Base-by-base conservation (phyloP, 1,140 invertebrate species). In the Rhyacophila brunnea region DNA sequence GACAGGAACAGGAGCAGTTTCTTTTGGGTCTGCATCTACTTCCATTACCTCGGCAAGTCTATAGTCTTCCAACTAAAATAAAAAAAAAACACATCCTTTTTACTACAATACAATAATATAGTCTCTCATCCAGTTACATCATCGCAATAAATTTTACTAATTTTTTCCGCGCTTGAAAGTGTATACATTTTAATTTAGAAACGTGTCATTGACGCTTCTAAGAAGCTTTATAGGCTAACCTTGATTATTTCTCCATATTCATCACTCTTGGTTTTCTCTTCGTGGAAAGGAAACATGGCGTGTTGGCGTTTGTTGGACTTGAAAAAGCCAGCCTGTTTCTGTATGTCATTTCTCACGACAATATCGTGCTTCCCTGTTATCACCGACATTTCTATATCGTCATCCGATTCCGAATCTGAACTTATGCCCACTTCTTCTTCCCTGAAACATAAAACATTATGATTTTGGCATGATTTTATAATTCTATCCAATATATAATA, bases 201-300 rank as follows among this genome's bases (percentile, higher is more conserved):
- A n/a, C n/a, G n/a, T n/a, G n/a, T n/a, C n/a, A n/a, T n/a, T n/a
- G n/a, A 28, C 23, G 23, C 23, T 28, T 28, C 23, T 9, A 28
- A 28, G 23, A 58, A 15, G 40, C 32, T 1, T 48, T 36, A 55
- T 23, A 60, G 58, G 67, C 52, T 63, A 67, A 85, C 75, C 79
- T 78, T 84, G 45, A 98, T 94, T 43, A 95, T 88, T 80, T 98
- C 95, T 0, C 95, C 95, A 73, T 98, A 98, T 70, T 98, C 94
- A 69, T 98, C 95, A 70, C 85, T 88, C 74, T 95, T 91, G 0
- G 95, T 84, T 35, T 82, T 93, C 67, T 98, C 95, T 75, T 98
- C 96, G 44, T 90, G 83, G 68, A 89, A 94, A 1, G 96, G 96
- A 77, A 95, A 99, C 91, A 99, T 98, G 0, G 95, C 95, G 77